Conservation (phyloP, 1,140 invertebrate genomes). For the Pollicipes pollicipes region DNA sequence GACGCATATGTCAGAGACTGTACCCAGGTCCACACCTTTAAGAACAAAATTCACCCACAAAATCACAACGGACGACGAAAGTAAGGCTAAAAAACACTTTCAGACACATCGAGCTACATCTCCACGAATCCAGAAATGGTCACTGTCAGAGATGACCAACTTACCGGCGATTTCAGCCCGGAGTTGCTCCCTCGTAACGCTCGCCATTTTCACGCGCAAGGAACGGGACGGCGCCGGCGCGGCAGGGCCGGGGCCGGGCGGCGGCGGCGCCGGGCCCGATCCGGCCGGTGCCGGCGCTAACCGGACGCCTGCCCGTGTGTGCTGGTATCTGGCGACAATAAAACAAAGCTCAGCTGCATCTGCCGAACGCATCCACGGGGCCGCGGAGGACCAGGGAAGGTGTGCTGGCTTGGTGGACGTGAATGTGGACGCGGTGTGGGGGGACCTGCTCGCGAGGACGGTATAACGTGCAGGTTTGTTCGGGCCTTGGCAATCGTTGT, state of each 20-base stretch:
- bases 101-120: neutral
- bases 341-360: neutral
- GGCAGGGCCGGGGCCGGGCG: too few relatives aligned
- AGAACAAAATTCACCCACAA: neutral
- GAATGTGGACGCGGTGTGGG: too few relatives aligned
- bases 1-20: neutral
- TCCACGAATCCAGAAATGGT: neutral
- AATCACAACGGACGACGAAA: neutral
- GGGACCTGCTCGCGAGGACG: too few relatives aligned
- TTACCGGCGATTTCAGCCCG: neutral
- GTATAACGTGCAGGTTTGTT: too few relatives aligned
- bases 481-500: too few relatives aligned
- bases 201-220: neutral
- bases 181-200: neutral
- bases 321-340: neutral
- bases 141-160: neutral
- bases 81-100: neutral
- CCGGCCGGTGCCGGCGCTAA: neutral
- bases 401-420: too few relatives aligned
- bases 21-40: neutral
- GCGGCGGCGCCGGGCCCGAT: too few relatives aligned
- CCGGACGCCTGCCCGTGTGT: neutral
- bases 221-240: neutral
- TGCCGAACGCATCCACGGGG: neutral
- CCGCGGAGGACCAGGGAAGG: too few relatives aligned